phyloP scores from a whole-genome alignment of 2,888 invertebrate species.

The Smittia aterrima region DNA sequence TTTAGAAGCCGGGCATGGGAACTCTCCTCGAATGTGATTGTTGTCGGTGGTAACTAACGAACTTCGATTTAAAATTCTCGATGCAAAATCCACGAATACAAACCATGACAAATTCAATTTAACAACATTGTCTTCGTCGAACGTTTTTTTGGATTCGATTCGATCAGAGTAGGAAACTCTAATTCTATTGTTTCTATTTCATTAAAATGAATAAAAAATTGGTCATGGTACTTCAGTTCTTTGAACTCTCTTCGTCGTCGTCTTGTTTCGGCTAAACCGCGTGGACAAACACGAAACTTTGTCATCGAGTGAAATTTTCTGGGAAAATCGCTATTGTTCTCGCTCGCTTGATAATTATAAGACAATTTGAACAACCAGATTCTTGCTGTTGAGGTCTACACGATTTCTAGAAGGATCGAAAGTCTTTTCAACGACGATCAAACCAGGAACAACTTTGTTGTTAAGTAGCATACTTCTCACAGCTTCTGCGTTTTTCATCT shows the following conservation, averaged over 20 bases:
- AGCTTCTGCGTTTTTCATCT: constrained; percentile 32
- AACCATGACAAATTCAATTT: too few species aligned
- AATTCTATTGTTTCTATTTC: constrained; percentile 26
- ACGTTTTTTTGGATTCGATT: too few species aligned
- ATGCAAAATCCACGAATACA: too few species aligned
- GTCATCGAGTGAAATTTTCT: background rate
- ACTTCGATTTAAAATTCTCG: background rate
- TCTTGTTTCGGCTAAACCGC: background rate
- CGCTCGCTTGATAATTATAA: too few species aligned
- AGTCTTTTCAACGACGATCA: too few species aligned
- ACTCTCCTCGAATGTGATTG: background rate
- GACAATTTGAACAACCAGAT: too few species aligned
- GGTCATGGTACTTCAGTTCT: constrained; percentile 26
- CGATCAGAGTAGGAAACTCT: too few species aligned
- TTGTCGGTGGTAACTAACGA: background rate
- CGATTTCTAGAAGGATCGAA: too few species aligned
- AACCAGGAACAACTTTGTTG: too few species aligned
- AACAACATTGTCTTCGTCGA: too few species aligned
- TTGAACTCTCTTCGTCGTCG: constrained; percentile 16
- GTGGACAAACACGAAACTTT: background rate
- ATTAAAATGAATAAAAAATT: constrained; percentile 26
- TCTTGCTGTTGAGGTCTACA: too few species aligned
- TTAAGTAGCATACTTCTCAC: too few species aligned
- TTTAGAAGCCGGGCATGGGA: constrained; percentile 6
- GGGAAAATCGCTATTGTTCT: background rate